Base-by-base conservation (phyloP, 1,140 invertebrate genomes). In the Zaprionus capensis region DNA sequence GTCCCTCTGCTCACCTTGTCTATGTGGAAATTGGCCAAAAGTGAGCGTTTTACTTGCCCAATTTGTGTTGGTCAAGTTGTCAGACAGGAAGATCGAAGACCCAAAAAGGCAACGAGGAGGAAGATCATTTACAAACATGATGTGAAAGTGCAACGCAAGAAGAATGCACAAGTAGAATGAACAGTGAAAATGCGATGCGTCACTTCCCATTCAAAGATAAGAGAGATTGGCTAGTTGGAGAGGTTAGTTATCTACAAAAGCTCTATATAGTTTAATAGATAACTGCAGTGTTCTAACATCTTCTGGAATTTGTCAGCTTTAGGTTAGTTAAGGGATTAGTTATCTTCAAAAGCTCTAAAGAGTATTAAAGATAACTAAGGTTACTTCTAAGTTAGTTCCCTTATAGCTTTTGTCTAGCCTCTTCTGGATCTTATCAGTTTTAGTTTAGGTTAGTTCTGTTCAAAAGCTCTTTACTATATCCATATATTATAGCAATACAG, bases 41-140 rank as follows among this genome's bases (percentile, higher is more conserved):
- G 85, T 90, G 85, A 85, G 79, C 85, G 83, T 83, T 85, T 88
- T 80, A 64, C 68, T 65, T 90, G 85, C 81, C 81, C 85, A 90
- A 88, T 90, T 90, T 73, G 79, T 72, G 81, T 34, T 80, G 85
- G 70, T 75, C 59, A 76, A 90, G 85, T 84, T 78, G 84, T 80
- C 81, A 67, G 85, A 90, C 76, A 90, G 81, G 85, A 88, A 90
- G 85, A 86, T 66, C 38, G 49, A 38, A 58, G 61, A 56, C 24
- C 51, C 51, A 28, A 34, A 24, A 28, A 20, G 64, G 28, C 28
- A 49, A 66, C 41, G 28, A 53, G 55, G 15, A 56, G 53, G 66
- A 69, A 49, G 57, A 74, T 69, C 67, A 46, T 34, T 67, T 24
- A 14, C 46, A 24, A 67, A 36, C 56, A 34, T n/a, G 41, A 68